Evolutionary conservation across 2,888 invertebrate species (phyloP).

Genomic region (Trachelus stipa): DNA sequence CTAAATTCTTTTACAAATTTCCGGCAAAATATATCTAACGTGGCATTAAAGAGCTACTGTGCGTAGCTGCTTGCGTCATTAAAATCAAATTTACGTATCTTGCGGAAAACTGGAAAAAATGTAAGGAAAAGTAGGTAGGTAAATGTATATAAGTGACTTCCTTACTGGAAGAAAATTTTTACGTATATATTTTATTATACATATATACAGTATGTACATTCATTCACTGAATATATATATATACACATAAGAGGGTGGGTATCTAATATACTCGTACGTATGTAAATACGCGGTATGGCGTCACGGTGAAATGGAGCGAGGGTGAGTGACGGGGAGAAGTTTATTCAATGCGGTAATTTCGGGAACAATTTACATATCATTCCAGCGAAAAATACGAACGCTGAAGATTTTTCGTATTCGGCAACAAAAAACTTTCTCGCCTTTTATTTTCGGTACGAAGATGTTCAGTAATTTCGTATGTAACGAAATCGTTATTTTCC

Average conservation of each 20-base stretch:
- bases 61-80: conserved; percentile 11
- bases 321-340: conserved; percentile 22
- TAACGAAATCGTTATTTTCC: neutral
- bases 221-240: neutral
- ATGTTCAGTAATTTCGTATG: neutral
- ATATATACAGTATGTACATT: neutral
- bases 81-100: conserved; percentile 16
- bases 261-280: conserved; percentile 8
- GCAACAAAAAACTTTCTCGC: neutral
- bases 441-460: neutral
- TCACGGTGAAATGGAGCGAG: conserved; percentile 18
- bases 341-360: conserved; percentile 27
- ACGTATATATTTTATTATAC: neutral
- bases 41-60: neutral
- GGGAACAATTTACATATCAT: conserved; percentile 23
- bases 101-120: neutral
- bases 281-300: conserved; percentile 4
- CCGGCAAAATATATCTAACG: neutral
- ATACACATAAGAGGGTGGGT: neutral
- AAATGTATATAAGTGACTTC: neutral
- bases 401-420: neutral
- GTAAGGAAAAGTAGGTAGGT: neutral
- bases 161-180: neutral
- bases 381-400: conserved; percentile 11
- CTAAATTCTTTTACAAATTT: neutral